Evolutionary conservation across 2,888 invertebrate genomes (phyloP), one percentile per base, ranked within the genome.

Genomic region (Caenorhabditis japonica): DNA sequence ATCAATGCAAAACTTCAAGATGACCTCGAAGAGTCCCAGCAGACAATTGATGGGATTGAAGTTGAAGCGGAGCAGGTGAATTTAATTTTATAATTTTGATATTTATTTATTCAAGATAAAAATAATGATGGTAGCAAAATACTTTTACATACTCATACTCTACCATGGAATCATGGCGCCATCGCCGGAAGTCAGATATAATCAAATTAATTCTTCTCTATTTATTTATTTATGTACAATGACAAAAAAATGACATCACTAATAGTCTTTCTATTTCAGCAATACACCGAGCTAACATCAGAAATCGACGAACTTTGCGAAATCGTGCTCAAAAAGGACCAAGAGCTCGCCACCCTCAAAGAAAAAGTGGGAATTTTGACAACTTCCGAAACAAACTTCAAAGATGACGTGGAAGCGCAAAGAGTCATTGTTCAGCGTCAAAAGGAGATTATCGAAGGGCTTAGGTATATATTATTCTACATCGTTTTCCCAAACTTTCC

Each of bases 61-160:
- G 62, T 79, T 13, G 79, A 79, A 66, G 76, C 76, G 10, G 79
- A 79, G 30, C 79, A 79, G 74, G 79, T 79, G 51, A 34, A 30
- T 10, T 13, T 52, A 8, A 4, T 15, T 36, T 36, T n/a, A 36
- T 36, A 12, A 12, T 36, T n/a, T 36, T 36, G n/a, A n/a, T n/a
- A n/a, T n/a, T n/a, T n/a, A n/a, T n/a, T n/a, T n/a, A n/a, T n/a
- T n/a, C n/a, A n/a, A n/a, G n/a, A n/a, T n/a, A n/a, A n/a, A n/a
- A n/a, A n/a, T n/a, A n/a, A n/a, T n/a, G n/a, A n/a, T n/a, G n/a
- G n/a, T n/a, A n/a, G n/a, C n/a, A n/a, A n/a, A n/a, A n/a, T n/a
- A n/a, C n/a, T n/a, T n/a, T n/a, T n/a, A n/a, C n/a, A n/a, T n/a
- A n/a, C n/a, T n/a, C n/a, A n/a, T n/a, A n/a, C n/a, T n/a, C n/a